Percentiles rank a stretch among this genome's conserved stretches.
Evolutionary conservation across 92 coral and sea anemone genomes (phyloP).

Genomic region (Meandrina meandrites): DNA sequence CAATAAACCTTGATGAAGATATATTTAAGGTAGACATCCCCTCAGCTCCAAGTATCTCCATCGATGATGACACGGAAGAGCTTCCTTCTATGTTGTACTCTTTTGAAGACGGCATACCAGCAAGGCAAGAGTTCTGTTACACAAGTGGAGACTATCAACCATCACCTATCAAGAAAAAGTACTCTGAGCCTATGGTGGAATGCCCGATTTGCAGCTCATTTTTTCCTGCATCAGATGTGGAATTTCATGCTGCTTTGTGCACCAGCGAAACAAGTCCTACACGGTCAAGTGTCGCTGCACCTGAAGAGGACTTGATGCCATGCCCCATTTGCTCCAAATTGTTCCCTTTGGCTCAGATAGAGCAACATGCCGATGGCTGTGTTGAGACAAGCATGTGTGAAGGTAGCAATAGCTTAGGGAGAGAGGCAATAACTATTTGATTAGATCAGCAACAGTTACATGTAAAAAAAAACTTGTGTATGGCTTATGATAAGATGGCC

Average conservation of each 20-base stretch:
- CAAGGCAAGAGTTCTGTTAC: constrained; percentile 8
- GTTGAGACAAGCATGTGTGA: constrained; percentile 39
- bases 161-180: constrained; percentile 19
- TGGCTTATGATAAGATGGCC: background rate
- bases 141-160: background rate
- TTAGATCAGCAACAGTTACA: background rate
- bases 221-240: constrained; percentile 44
- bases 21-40: constrained; percentile 14
- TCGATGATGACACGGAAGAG: constrained; percentile 13
- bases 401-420: background rate
- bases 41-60: background rate
- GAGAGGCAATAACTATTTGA: constrained; percentile 25
- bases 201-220: constrained; percentile 68
- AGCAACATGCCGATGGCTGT: constrained; percentile 66
- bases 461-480: background rate
- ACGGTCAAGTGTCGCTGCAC: background rate
- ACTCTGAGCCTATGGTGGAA: constrained; percentile 37
- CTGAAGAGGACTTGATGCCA: constrained; percentile 37
- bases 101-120: background rate
- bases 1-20: background rate
- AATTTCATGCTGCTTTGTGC: constrained; percentile 67
- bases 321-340: constrained; percentile 67
- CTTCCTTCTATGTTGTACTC: constrained; percentile 22
- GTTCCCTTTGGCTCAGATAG: constrained; percentile 45
- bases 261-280: constrained; percentile 4